Evolutionary conservation across 2,888 invertebrate species (phyloP), one percentile per base, ranked within the genome.

Genomic region (Lycaena phlaeas): DNA sequence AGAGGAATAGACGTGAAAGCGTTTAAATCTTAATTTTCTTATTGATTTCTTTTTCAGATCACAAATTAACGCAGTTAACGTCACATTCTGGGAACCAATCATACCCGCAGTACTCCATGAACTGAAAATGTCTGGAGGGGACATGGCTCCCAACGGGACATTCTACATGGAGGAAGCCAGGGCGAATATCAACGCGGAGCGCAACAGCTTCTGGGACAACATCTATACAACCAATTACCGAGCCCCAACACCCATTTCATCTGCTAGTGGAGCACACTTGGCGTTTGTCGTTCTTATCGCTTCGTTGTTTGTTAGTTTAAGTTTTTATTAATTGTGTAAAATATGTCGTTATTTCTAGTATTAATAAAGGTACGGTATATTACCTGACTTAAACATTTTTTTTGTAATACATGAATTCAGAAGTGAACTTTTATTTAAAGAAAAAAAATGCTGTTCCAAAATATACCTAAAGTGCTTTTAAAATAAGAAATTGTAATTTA

Each of bases 201-300:
- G 56, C 5, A 58, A 59, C 42, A 41, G 42, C 0, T 63, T 60
- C 46, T 64, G 63, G 64, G 43, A 54, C 15, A 45, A 42, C 2
- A 43, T 59, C 2, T 53, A 58, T 29, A 14, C 41, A 1, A 27
- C 36, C 12, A 45, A 53, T 36, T 60, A 63, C 31, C 28, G 38
- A 3, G 36, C 52, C 3, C 63, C 61, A 0, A 31, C 5, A 0
- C 44, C 54, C 0, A 55, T 59, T 0, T 61, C 60, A 0, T 54
- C 59, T 4, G 57, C 52, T 4, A 37, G 56, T 51, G 40, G 15
- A 46, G 12, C 3, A 51, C 30, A 15, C 11, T 15, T 30, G 11
- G 30, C 30, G 30, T 30, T 15, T n/a, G 10, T 30, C 30, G 30
- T 30, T 15, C 10, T 1, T 15, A 3, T 14, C 15, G 6, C 10